These are phyloP conservation scores for Cyaniris semiargus DNA, from an alignment of 2,888 invertebrate genomes.

Conservation along the genomic window DNA sequence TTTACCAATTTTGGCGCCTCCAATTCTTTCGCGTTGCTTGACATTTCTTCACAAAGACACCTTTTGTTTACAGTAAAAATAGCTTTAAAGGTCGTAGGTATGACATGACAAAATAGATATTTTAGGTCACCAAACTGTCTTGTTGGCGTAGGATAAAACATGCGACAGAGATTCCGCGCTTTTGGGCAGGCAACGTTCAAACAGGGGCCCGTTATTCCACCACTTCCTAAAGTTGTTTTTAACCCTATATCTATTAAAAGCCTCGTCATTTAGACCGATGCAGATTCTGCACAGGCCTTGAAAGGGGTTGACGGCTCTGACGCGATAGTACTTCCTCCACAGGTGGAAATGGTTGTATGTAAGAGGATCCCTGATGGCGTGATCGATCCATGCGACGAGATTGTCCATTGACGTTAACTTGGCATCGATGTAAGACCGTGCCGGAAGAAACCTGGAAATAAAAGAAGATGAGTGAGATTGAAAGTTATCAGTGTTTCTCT, in stretches of 20 bases:
- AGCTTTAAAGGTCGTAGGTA: neutral
- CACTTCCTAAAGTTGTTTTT: constrained; percentile 57
- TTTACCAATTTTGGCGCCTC: constrained; percentile 9
- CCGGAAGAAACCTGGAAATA: constrained; percentile 62
- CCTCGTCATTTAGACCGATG: constrained; percentile 51
- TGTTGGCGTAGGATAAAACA: constrained; percentile 47
- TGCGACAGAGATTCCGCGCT: constrained; percentile 47
- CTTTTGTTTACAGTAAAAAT: constrained; percentile 22
- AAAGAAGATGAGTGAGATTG: neutral
- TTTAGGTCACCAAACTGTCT: constrained; percentile 13
- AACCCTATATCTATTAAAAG: constrained; percentile 41
- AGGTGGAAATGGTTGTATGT: constrained; percentile 53
- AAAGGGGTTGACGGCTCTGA: constrained; percentile 46
- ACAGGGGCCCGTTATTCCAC: constrained; percentile 57
- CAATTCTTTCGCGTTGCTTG: neutral
- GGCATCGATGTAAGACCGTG: constrained; percentile 60
- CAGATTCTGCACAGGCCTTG: constrained; percentile 62
- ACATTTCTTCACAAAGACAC: constrained; percentile 18
- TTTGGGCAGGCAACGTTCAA: constrained; percentile 44
- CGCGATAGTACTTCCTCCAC: constrained; percentile 58
- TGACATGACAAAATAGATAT: neutral
- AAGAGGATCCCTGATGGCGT: constrained; percentile 49
- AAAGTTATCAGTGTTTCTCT: neutral
- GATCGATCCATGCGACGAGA: constrained; percentile 51
- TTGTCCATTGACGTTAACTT: constrained; percentile 44